Evolutionary conservation across 64 coral and sea anemone genomes (phyloP), one percentile per base, ranked within the genome.

Genomic region (Pocillopora damicornis): DNA sequence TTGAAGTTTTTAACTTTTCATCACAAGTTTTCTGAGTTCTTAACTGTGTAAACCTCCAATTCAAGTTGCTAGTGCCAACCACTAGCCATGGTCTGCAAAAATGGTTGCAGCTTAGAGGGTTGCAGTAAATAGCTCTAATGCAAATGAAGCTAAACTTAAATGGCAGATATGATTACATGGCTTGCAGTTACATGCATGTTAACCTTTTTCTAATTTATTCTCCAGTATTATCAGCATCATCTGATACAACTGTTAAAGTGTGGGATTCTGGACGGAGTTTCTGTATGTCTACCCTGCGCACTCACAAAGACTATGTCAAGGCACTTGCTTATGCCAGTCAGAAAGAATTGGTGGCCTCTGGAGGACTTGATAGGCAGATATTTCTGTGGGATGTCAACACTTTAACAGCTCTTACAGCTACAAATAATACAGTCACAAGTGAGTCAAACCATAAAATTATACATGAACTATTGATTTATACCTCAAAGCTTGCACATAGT

Each of bases 311-410:
- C 75, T 98, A 98, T 81, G 96, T 98, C 18, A 94, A 98, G 69
- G 93, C 93, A 60, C 80, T 98, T 11, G 96, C 96, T 37, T 98
- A 98, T 88, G 96, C 96, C 22, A 90, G 38, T 60, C 83, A 90
- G 23, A 98, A 90, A 63, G 96, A 98, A 67, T 63, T 89, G 16
- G 96, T 98, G 8, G 96, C 96, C 37, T 98, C 96, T 25, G 96
- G 93, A 13, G 96, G 93, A 51, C 75, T 98, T 34, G 96, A 98
- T 79, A 82, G 91, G 88, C 96, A 98, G 57, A 98, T 98, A 67
- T 98, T 95, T 72, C 81, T 98, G 23, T 98, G 96, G 96, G 96
- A 98, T 92, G 96, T 98, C 36, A 98, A 98, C 76, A 98, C 96
- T 51, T 76, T 98, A 60, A 98, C 96, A 15, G 96, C 96, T 23